These are phyloP conservation scores for Trypoxylon attenuatum DNA, from an alignment of 2,888 invertebrate species.

Conservation along the genomic window DNA sequence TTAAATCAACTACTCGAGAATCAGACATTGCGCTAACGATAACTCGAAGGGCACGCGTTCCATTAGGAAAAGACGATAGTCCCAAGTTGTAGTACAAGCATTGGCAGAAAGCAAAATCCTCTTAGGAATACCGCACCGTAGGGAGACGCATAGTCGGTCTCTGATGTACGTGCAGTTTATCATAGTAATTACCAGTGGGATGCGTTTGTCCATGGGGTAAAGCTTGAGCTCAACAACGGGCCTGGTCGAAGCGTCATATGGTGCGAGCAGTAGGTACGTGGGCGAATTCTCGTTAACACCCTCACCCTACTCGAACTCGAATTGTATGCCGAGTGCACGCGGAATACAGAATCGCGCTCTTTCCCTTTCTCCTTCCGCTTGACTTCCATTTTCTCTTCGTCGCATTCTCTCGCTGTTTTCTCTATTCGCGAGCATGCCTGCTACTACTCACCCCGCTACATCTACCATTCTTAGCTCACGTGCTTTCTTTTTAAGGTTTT, in stretches of 20 bases:
- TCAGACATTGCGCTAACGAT: no score
- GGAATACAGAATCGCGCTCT: conserved; percentile 46
- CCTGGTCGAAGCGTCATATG: conserved; percentile 64
- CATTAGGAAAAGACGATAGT: no score
- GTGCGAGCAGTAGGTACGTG: conserved; percentile 48
- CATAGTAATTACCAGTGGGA: conserved; percentile 64
- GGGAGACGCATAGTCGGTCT: conserved; percentile 38
- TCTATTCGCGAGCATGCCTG: background rate
- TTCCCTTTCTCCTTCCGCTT: conserved; percentile 12
- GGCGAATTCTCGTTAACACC: conserved; percentile 63
- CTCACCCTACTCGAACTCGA: conserved; percentile 53
- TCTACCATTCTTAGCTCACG: background rate
- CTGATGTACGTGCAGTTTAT: conserved; percentile 55
- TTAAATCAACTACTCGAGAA: no score
- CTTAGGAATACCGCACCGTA: no score
- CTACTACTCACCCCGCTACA: background rate
- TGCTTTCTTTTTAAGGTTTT: conserved; percentile 35
- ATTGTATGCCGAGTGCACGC: conserved; percentile 52
- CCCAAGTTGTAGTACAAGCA: no score
- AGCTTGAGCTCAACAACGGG: conserved; percentile 48
- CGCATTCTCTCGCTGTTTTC: conserved; percentile 12
- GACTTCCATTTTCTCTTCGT: background rate
- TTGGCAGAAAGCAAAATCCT: no score
- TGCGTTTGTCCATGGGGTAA: conserved; percentile 54
- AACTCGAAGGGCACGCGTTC: no score